These are phyloP conservation scores for Nipponacmea schrenckii DNA, from an alignment of 2,888 invertebrate genomes.

Conservation along the genomic window DNA sequence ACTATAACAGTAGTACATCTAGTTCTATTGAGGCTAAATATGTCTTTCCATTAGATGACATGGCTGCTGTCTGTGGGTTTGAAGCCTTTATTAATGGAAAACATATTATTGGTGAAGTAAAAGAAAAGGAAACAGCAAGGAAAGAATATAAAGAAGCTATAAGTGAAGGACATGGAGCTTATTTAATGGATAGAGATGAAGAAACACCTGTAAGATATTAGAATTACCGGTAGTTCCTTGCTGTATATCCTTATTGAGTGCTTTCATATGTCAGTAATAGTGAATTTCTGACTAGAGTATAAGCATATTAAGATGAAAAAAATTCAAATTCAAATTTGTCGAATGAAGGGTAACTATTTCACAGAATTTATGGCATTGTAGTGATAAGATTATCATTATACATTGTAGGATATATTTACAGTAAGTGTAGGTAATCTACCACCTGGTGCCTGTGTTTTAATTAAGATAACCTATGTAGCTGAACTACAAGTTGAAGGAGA, in stretches of 20 bases:
- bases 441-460: slow-evolving; percentile 61
- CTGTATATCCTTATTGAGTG: neutral
- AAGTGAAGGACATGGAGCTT: slow-evolving; percentile 68
- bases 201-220: slow-evolving; percentile 61
- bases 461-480: slow-evolving; percentile 69
- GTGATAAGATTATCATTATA: too few species aligned
- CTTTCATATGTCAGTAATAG: too few species aligned
- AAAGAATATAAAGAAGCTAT: slow-evolving; percentile 67
- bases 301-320: too few species aligned
- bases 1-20: slow-evolving; percentile 55
- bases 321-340: too few species aligned
- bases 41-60: slow-evolving; percentile 68
- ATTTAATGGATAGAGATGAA: slow-evolving; percentile 69
- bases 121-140: slow-evolving; percentile 67
- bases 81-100: slow-evolving; percentile 69
- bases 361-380: too few species aligned
- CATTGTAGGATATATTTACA: slow-evolving; percentile 65
- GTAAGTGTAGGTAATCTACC: slow-evolving; percentile 69
- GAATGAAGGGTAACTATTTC: too few species aligned
- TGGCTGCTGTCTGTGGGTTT: slow-evolving; percentile 68
- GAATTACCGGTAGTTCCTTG: neutral
- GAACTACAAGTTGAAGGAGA: slow-evolving; percentile 67
- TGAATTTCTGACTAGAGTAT: too few species aligned
- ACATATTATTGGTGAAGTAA: slow-evolving; percentile 67
- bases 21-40: slow-evolving; percentile 67